phyloP scores from a whole-genome alignment of 2,113 vertebrate genomes.

The Dromaius novaehollandiae region DNA sequence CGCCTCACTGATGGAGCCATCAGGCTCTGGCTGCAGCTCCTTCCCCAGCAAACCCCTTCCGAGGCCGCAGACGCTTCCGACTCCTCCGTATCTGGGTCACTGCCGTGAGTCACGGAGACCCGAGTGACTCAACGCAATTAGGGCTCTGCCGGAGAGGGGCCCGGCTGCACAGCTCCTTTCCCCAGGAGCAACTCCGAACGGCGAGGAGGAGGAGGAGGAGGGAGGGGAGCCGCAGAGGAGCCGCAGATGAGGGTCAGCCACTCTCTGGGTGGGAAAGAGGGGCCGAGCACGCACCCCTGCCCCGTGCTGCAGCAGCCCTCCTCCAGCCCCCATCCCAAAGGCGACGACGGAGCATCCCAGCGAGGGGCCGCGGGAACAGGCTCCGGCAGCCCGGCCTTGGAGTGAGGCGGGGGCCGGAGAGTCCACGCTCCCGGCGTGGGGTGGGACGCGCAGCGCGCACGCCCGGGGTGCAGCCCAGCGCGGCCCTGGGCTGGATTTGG shows the following conservation, averaged over 20 bases:
- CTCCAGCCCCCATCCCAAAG: neutral
- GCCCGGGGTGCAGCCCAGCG: accelerated
- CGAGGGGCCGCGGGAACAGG: no score
- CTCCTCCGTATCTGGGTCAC: constrained; percentile 44
- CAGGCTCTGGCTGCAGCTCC: neutral
- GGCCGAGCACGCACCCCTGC: accelerated
- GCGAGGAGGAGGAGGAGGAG: neutral
- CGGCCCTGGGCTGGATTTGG: neutral
- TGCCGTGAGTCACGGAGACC: constrained; percentile 58
- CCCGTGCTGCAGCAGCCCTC: neutral
- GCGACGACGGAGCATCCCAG: no score
- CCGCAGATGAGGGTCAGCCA: no score
- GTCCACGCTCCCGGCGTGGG: neutral
- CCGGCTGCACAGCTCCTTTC: neutral
- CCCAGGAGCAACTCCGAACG: neutral
- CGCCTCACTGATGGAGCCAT: no score
- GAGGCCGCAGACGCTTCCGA: neutral
- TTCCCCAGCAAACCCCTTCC: neutral
- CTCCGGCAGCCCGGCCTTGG: neutral
- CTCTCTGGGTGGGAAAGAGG: no score
- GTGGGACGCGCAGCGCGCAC: neutral
- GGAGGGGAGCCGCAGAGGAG: neutral
- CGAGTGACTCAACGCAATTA: constrained; percentile 50
- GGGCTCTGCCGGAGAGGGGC: neutral
- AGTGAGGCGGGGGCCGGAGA: neutral